Base-by-base conservation (phyloP, 2,888 invertebrate genomes). In the Dryomyza anilis region DNA sequence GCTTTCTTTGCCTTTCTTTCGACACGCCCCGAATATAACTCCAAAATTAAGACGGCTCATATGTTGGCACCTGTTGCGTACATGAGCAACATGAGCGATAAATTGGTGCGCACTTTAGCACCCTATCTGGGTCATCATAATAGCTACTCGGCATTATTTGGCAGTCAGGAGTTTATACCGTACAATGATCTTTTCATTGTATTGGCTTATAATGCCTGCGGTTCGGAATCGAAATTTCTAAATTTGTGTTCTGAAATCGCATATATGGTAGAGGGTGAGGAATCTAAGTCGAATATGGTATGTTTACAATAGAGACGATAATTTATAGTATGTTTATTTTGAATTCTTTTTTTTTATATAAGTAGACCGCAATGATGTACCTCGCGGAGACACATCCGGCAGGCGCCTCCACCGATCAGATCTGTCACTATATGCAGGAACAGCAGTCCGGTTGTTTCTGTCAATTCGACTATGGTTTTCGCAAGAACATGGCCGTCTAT, bases 121-220 rank as follows among this genome's bases (percentile, higher is more conserved):
- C 81, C 81, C 0, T 82, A 73, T 65, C 56, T 78, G 64, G 79
- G 78, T 0, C 69, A 72, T 10, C 46, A 60, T 1, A 76, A 75
- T 39, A 53, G 36, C 1, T 73, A 73, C 23, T 70, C 75, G 0
- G 61, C 60, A 0, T 33, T 80, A 1, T 74, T 80, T 43, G 69
- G 71, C 3, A 65, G 43, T n/a, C 75, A 87, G 36, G 90, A 92
- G 73, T 88, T 93, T 65, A 66, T 88, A 55, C 91, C 91, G 0
- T 85, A 85, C 45, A 82, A 75, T 56, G 77, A 76, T 0, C 78
- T 89, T 1, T 75, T 85, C 67, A 78, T 82, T 3, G 78, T 83
- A 0, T 78, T 86, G 6, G 86, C 86, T 0, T 78, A 84, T 60
- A 69, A 83, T 1, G 45, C 2, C 0, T 90, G 90, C 72, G 71